A percentile compares a stretch with the other conserved stretches of the same genome.
Conservation (phyloP, 2,888 invertebrate species). For the Rhagonycha fulva region DNA sequence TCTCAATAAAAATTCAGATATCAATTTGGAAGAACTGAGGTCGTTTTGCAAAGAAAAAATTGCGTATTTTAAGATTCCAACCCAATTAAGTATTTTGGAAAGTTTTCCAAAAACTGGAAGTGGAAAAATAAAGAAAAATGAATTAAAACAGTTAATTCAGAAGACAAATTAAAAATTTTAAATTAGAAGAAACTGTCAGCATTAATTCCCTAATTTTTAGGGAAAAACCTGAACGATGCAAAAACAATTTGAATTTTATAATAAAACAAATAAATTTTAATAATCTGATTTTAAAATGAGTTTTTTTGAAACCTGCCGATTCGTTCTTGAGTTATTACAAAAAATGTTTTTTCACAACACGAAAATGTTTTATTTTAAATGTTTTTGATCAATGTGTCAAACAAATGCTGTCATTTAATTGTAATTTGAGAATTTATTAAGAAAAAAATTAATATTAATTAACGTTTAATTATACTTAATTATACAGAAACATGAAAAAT, state of each 20-base stretch:
- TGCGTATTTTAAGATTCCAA: slow-evolving; percentile 81
- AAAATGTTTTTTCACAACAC: no score
- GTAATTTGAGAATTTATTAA: no score
- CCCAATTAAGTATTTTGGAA: slow-evolving; percentile 66
- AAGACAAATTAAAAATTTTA: not conserved
- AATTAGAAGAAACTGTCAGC: not conserved
- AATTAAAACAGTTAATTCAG: slow-evolving; percentile 53
- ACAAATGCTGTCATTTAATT: no score
- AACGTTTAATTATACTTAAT: not conserved
- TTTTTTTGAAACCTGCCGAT: no score
- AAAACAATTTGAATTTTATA: not conserved
- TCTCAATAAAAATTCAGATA: slow-evolving; percentile 57
- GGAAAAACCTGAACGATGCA: not conserved
- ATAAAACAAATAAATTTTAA: slow-evolving; percentile 26
- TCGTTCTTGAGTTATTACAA: no score
- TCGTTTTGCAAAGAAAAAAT: slow-evolving; percentile 70
- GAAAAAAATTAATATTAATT: not conserved
- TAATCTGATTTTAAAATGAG: slow-evolving; percentile 55
- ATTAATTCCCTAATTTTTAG: not conserved
- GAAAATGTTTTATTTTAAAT: no score
- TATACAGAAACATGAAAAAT: not conserved
- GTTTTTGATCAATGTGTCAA: no score
- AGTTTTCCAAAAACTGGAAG: slow-evolving; percentile 81
- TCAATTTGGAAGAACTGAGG: slow-evolving; percentile 65
- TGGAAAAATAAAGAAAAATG: slow-evolving; percentile 82